Evolutionary conservation across 2,888 invertebrate species (phyloP).

Genomic region (Icerya purchasi): DNA sequence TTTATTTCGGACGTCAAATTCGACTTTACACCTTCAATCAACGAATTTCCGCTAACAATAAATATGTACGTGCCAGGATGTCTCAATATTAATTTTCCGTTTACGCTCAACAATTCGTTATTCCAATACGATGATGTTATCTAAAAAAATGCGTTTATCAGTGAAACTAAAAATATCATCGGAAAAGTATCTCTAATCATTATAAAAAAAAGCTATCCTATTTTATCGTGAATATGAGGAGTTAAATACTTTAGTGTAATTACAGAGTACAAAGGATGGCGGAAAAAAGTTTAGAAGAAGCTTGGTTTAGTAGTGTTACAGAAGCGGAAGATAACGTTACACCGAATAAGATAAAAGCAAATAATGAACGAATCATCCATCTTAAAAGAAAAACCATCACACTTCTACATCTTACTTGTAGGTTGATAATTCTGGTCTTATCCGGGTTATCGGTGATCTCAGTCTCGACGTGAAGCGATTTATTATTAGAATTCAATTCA

Average conservation of each 20-base stretch:
- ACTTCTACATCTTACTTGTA: no score
- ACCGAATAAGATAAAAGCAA: no score
- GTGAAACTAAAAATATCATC: background rate
- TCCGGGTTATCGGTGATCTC: conserved; percentile 7
- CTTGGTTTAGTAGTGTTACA: no score
- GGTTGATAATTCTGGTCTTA: conserved; percentile 2
- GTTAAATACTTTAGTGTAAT: no score
- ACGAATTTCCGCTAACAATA: conserved; percentile 13
- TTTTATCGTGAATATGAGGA: background rate
- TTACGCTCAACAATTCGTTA: conserved; percentile 11
- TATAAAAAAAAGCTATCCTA: background rate
- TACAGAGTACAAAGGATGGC: no score
- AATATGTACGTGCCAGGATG: conserved; percentile 14
- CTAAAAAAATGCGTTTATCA: conserved; percentile 4
- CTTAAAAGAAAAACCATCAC: no score
- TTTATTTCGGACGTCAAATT: conserved; percentile 9
- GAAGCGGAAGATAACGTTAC: no score
- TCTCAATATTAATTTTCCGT: conserved; percentile 13
- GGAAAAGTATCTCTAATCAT: background rate
- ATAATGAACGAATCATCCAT: no score
- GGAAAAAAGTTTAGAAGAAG: no score
- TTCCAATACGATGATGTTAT: conserved; percentile 11
- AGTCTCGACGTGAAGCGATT: conserved; percentile 15
- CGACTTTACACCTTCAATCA: conserved; percentile 9
- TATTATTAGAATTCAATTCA: conserved; percentile 15